Percentiles rank a stretch among this genome's conserved stretches.
Evolutionary conservation across 2,888 invertebrate genomes (phyloP).

Genomic region (Tiliacea aurago): DNA sequence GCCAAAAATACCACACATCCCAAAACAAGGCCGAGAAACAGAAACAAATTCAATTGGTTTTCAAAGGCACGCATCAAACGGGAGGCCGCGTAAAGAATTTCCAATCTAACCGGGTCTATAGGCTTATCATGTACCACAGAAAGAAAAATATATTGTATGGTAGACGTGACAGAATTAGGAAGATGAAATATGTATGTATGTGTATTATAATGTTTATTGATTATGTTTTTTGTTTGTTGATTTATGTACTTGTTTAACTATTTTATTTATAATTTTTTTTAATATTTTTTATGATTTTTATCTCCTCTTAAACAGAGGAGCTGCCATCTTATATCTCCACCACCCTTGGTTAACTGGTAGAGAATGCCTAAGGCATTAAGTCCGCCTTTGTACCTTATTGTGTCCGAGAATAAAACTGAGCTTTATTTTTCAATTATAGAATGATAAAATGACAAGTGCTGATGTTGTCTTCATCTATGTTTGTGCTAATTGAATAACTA

Average conservation of each 20-base stretch:
- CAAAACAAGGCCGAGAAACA: constrained; percentile 61
- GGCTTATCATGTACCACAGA: constrained; percentile 50
- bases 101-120: constrained; percentile 71
- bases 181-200: background rate
- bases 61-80: constrained; percentile 77
- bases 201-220: too few relatives aligned
- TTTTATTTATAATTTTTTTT: too few relatives aligned
- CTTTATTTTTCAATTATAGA: too few relatives aligned
- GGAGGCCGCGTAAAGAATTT: constrained; percentile 76
- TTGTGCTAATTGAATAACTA: constrained; percentile 3
- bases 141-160: constrained; percentile 41
- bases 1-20: constrained; percentile 50
- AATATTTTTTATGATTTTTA: too few relatives aligned
- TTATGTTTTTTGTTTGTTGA: too few relatives aligned
- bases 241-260: too few relatives aligned
- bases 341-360: too few relatives aligned
- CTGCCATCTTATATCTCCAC: too few relatives aligned
- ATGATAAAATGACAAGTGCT: background rate
- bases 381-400: too few relatives aligned
- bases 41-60: constrained; percentile 78
- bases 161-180: constrained; percentile 42
- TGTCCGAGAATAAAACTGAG: too few relatives aligned
- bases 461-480: background rate
- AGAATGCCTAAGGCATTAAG: too few relatives aligned
- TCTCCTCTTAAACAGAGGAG: too few relatives aligned